Base-by-base conservation (phyloP, 2,113 vertebrate species). In the Oncorhynchus keta region DNA sequence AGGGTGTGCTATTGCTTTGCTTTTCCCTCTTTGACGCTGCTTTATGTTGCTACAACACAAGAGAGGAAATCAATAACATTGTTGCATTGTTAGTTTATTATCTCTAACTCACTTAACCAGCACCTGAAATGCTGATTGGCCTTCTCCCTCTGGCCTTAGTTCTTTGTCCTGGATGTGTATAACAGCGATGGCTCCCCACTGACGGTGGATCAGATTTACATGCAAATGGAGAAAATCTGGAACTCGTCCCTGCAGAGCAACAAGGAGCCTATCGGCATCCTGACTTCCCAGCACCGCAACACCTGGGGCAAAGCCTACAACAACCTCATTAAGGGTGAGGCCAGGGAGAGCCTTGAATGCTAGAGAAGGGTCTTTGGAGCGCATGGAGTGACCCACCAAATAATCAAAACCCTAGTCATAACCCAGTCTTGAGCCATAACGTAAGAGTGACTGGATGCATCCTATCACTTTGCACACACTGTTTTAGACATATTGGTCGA, bases 221-320 rank as follows among this genome's bases (percentile, higher is more conserved):
- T 88, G 86, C 97, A 99, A 90, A 84, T 99, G 85, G 97, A 99
- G 85, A 99, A 99, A 92, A 97, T 99, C 85, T 99, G 97, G 97
- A 99, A 97, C 83, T 96, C 96, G 0, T 99, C 98, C 1, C 91
- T 99, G 74, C 97, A 99, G 86, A 95, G 96, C 39, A 99, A 99
- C 90, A 99, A 99, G 89, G 98, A 99, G 84, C 98, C 98, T 0
- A 89, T 99, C 64, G 98, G 98, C 59, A 97, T 99, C 85, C 93
- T 99, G 26, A 99, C 98, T 9, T 97, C 96, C 26, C 96, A 98
- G 90, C 97, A 99, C 86, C 93, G 98, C 35, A 99, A 99, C 93
- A 97, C 95, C 79, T 99, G 98, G 98, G 97, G 95, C 79, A 97
- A 97, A 84, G 97, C 96, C 12, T 99, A 98, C 84, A 97, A 91